Percentiles rank a stretch among this genome's conserved stretches.
Evolutionary conservation across 1,140 invertebrate genomes (phyloP).

Genomic region (Antheraea mylitta): DNA sequence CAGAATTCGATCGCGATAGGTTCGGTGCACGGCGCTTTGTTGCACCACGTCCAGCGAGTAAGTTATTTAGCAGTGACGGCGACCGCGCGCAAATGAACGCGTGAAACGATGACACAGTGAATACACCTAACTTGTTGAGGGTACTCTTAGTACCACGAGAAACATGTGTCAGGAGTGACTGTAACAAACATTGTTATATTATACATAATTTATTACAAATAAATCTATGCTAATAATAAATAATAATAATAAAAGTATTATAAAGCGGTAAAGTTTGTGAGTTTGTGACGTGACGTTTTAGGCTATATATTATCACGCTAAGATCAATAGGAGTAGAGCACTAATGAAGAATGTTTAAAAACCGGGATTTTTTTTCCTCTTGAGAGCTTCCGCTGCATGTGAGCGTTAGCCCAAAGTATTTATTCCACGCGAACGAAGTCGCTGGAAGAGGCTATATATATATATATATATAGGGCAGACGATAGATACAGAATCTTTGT

Average conservation of each 20-base stretch:
- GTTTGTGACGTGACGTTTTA: no score
- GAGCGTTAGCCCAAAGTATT: no score
- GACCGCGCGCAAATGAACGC: conserved; percentile 97
- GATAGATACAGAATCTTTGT: not conserved
- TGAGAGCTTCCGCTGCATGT: no score
- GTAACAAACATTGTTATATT: conserved; percentile 36
- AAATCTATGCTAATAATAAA: not conserved
- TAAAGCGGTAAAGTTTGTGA: no score
- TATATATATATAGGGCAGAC: no score
- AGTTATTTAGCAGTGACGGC: conserved; percentile 94
- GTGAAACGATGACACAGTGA: conserved; percentile 98
- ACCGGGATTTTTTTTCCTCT: no score
- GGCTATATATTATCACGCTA: no score
- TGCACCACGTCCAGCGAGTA: conserved; percentile 93
- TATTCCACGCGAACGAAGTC: no score
- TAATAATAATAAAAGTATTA: no score
- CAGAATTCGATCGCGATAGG: conserved; percentile 93
- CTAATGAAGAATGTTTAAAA: no score
- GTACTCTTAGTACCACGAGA: conserved; percentile 96
- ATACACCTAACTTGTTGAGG: conserved; percentile 96
- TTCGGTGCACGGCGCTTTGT: conserved; percentile 92
- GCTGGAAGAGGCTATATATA: no score
- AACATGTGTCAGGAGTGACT: conserved; percentile 97
- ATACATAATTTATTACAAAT: not conserved
- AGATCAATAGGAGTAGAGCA: no score